These are phyloP conservation scores for Diarsia mendica DNA, from an alignment of 2,888 invertebrate species.

Conservation along the genomic window DNA sequence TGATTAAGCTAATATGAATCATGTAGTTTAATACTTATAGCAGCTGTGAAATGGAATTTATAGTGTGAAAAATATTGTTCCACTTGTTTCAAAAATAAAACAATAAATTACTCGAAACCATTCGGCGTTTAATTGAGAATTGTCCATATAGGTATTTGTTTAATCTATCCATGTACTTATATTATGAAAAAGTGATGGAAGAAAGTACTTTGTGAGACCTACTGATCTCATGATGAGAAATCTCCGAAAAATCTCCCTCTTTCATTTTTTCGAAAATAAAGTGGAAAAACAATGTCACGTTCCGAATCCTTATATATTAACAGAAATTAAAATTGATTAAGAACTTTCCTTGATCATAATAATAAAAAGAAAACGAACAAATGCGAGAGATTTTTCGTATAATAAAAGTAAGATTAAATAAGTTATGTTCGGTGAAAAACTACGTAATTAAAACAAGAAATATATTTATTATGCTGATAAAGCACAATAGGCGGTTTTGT, in stretches of 20 bases:
- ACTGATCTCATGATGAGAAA: too few species aligned
- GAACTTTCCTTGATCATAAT: slow-evolving; percentile 28
- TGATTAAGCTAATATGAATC: slow-evolving; percentile 30
- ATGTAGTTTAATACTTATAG: slow-evolving; percentile 19
- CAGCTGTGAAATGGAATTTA: not conserved
- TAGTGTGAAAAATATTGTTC: not conserved
- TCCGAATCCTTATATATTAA: slow-evolving; percentile 7
- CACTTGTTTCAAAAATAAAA: not conserved
- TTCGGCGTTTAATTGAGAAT: not conserved
- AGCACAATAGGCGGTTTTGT: slow-evolving; percentile 18
- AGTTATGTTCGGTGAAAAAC: not conserved
- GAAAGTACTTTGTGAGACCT: not conserved
- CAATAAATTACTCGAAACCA: not conserved
- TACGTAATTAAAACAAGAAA: slow-evolving; percentile 19
- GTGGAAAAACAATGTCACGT: not conserved
- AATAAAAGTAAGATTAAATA: slow-evolving; percentile 3
- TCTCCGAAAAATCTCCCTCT: not conserved
- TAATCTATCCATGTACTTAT: not conserved
- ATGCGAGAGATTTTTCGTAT: not conserved
- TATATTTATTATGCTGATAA: slow-evolving; percentile 20
- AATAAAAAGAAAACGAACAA: slow-evolving; percentile 28
- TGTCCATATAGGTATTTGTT: not conserved
- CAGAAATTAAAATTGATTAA: slow-evolving; percentile 31
- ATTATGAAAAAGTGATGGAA: not conserved
- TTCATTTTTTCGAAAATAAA: not conserved